Evolutionary conservation across 2,113 vertebrate species (phyloP), one percentile per base, ranked within the genome.

Genomic region (Crotalus horridus): DNA sequence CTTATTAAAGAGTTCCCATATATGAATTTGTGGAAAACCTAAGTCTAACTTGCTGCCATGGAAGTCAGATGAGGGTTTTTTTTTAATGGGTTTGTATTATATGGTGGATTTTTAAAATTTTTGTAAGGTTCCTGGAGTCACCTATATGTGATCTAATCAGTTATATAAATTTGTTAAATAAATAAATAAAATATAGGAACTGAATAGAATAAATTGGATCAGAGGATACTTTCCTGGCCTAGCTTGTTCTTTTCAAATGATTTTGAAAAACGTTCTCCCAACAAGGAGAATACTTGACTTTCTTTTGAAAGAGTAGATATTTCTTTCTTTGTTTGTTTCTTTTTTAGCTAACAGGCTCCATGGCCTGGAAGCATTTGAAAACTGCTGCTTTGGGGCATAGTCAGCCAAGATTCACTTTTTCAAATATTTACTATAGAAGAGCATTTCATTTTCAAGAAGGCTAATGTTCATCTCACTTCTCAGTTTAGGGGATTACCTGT

Each of bases 211-310:
- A 48, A 43, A 17, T 55, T 85, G 54, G 17, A 58, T 53, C 51
- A 89, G 88, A 69, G 88, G 9, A 43, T 89, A 89, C 56, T 89
- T 58, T 92, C 46, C 61, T 89, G 48, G n/a, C 48, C 64, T 89
- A 29, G 61, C 58, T n/a, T 81, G 89, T 92, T 58, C 33, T 85
- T 61, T 33, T 7, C 33, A 89, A 54, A 39, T 92, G 87, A 89
- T 89, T 92, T 89, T 92, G 61, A 89, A 89, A 92, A 89, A 74
- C 26, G 39, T 59, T 26, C 64, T 92, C 29, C 26, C 81, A 92
- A 61, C 85, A 64, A 61, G 59, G 39, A 20, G 88, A 92, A 89
- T 55, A 33, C 85, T 92, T 92, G 92, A 85, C 64, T 29, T 85
- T 55, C 88, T 89, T 92, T 59, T 89, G 54, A 92, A 89, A 92